Evolutionary conservation across 92 coral and sea anemone species (phyloP), one percentile per base, ranked within the genome.

Genomic region (Parazoanthus darwini): DNA sequence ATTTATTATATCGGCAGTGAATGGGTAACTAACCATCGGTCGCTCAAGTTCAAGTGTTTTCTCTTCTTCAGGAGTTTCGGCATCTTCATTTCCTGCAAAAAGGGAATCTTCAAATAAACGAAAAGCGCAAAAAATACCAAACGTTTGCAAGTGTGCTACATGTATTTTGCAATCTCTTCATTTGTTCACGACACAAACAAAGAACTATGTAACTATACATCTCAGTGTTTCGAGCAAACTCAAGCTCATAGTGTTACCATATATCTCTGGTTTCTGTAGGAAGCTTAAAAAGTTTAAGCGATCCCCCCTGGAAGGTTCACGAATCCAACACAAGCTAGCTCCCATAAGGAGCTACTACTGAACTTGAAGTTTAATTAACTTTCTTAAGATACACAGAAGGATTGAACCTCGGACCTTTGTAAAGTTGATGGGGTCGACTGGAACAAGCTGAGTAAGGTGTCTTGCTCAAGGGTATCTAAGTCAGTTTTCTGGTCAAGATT

Each of bases 1-100:
- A 54, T 1, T 65, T 43, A 38, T 48, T 56, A 39, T 4, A 10
- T 15, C 5, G 54, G 22, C 39, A 70, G 22, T 18, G 0, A 38
- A n/a, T 54, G 59, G 59, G 9, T 23, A 73, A 39, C 88, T 89
- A 36, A 92, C 97, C 97, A 94, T 94, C 7, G 97, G 95, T 78
- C 97, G 89, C 77, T 79, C 42, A 8, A 26, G 43, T 50, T 14
- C 85, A 83, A 80, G 82, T 80, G 86, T 81, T 37, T 50, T 36
- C 29, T 81, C 90, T 70, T 93, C 89, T 38, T 71, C 81, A 39
- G 79, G 7, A 3, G 22, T 84, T 33, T 81, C 85, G 22, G 25
- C 74, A 15, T 84, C 68, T 74, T 43, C 90, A 74, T 68, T 74
- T 65, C n/a, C 77, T 76, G 44, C 63, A 46, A 73, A n/a, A 58